phyloP scores from a whole-genome alignment of 2,888 invertebrate genomes.

The Napeogenes sylphis region DNA sequence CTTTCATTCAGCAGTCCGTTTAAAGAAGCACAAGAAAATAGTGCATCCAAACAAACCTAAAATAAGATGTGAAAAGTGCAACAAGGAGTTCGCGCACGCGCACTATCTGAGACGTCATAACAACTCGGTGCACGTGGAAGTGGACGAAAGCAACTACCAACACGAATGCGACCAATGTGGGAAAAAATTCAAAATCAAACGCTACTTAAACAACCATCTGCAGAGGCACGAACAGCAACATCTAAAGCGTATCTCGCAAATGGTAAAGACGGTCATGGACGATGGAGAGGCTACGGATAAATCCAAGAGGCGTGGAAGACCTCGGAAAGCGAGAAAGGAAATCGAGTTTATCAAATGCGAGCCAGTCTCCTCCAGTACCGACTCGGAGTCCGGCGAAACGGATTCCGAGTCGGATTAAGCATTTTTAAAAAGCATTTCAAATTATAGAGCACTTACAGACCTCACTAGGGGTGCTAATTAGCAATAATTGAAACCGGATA shows the following conservation, averaged over 20 bases:
- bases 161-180: slow-evolving; percentile 66
- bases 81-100: slow-evolving; percentile 67
- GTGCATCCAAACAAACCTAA: slow-evolving; percentile 68
- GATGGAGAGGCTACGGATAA: slow-evolving; percentile 42
- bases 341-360: slow-evolving; percentile 72
- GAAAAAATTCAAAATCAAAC: slow-evolving; percentile 66
- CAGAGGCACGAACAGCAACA: slow-evolving; percentile 69
- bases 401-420: slow-evolving; percentile 25
- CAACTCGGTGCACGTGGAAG: slow-evolving; percentile 62
- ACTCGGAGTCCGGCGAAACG: slow-evolving; percentile 37
- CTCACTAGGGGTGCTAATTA: too few species aligned
- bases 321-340: slow-evolving; percentile 49
- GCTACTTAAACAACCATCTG: slow-evolving; percentile 65
- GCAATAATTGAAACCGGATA: too few species aligned
- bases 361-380: slow-evolving; percentile 56
- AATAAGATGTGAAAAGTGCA: slow-evolving; percentile 62
- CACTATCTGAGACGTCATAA: slow-evolving; percentile 63
- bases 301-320: slow-evolving; percentile 42
- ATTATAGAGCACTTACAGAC: not conserved
- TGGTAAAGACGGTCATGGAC: slow-evolving; percentile 67
- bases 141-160: slow-evolving; percentile 59
- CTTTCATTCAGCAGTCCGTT: slow-evolving; percentile 62
- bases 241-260: slow-evolving; percentile 62
- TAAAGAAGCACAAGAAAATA: slow-evolving; percentile 70
- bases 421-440: slow-evolving; percentile 20